A percentile compares a stretch with the other conserved stretches of the same genome.
Evolutionary conservation across 2,888 invertebrate genomes (phyloP).

Genomic region (Priocnemis perturbator): DNA sequence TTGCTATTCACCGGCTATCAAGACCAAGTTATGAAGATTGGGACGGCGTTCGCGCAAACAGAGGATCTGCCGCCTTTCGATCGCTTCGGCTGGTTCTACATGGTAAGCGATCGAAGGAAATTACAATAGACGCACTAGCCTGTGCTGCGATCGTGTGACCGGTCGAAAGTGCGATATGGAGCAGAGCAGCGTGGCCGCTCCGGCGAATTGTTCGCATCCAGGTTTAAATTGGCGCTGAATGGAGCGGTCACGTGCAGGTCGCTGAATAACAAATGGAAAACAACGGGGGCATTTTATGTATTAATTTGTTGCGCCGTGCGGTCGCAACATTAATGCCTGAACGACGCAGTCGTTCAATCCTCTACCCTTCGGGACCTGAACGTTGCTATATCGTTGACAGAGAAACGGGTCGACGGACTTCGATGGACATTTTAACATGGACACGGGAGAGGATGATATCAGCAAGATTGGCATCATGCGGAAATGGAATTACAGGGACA

Average conservation of each 20-base stretch:
- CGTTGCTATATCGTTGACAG: constrained; percentile 72
- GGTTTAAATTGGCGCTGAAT: constrained; percentile 65
- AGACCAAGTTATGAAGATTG: constrained; percentile 83
- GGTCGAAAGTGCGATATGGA: constrained; percentile 38
- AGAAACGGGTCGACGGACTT: constrained; percentile 85
- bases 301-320: constrained; percentile 54
- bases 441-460: constrained; percentile 81
- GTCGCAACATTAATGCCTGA: too few species aligned
- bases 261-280: constrained; percentile 62
- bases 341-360: too few species aligned
- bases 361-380: too few species aligned
- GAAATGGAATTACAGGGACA: constrained; percentile 83
- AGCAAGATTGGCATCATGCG: constrained; percentile 82
- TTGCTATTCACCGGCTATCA: constrained; percentile 88
- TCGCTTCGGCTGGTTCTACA: constrained; percentile 91
- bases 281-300: constrained; percentile 59
- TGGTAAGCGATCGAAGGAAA: constrained; percentile 68
- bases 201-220: constrained; percentile 47
- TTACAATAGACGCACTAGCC: too few species aligned
- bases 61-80: constrained; percentile 79
- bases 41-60: constrained; percentile 77
- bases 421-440: constrained; percentile 87
- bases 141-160: too few species aligned
- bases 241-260: constrained; percentile 58
- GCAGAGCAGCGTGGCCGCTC: constrained; percentile 22